A percentile compares a stretch with the other conserved stretches of the same genome.
Conservation (phyloP, 1,140 invertebrate genomes). For the Caenorhabditis remanei region DNA sequence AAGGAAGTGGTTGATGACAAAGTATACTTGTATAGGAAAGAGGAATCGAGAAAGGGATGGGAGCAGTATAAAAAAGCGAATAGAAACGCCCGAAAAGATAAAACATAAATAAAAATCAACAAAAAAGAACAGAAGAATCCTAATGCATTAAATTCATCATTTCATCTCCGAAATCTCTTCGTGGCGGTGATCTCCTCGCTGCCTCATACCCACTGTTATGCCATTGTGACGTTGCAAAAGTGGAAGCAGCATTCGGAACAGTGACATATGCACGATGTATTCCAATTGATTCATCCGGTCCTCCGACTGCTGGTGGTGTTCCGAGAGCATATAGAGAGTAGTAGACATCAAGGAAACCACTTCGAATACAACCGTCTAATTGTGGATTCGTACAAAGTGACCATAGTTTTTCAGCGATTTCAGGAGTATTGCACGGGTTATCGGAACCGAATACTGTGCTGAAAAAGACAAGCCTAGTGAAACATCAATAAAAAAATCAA, state of each 20-base stretch:
- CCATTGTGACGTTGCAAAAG: not conserved
- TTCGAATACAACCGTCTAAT: slow-evolving; percentile 34
- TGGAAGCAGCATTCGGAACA: not conserved
- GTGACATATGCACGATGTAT: not conserved
- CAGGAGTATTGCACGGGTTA: slow-evolving; percentile 43
- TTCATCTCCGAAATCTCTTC: slow-evolving; percentile 16
- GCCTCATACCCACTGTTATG: slow-evolving; percentile 27
- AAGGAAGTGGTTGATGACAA: not conserved
- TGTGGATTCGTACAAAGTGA: not conserved
- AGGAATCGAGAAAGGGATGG: not conserved
- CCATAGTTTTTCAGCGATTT: slow-evolving; percentile 55
- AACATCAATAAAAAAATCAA: too few relatives aligned
- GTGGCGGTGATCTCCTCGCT: slow-evolving; percentile 21
- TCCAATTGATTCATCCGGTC: slow-evolving; percentile 13
- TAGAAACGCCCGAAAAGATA: not conserved
- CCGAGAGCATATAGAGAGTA: slow-evolving; percentile 58
- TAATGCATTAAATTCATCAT: slow-evolving; percentile 15
- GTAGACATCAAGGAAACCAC: slow-evolving; percentile 52
- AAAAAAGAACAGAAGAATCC: not conserved
- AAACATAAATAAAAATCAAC: not conserved
- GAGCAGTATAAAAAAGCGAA: not conserved
- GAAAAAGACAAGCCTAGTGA: not conserved
- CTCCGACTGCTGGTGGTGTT: slow-evolving; percentile 9
- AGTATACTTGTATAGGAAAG: too few relatives aligned
- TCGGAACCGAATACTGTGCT: slow-evolving; percentile 27